Percentiles rank a stretch among this genome's conserved stretches.
Evolutionary conservation across 2,113 vertebrate genomes (phyloP).

Genomic region (Porphyrio hochstetteri): DNA sequence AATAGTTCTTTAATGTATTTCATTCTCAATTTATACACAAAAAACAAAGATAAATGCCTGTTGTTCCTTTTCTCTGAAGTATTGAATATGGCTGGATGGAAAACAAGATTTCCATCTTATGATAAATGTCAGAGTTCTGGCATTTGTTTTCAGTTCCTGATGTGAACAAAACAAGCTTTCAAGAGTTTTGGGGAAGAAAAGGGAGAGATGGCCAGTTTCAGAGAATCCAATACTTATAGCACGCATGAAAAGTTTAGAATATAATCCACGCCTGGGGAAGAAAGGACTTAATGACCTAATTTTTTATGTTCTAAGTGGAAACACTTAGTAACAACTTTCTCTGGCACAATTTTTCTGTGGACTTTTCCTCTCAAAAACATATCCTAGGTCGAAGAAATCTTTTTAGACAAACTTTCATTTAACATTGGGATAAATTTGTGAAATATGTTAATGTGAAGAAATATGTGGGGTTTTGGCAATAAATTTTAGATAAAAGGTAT

Average conservation of each 20-base stretch:
- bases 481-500: neutral
- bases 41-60: conserved; percentile 20
- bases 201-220: neutral
- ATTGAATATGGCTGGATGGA: neutral
- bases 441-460: neutral
- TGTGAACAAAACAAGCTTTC: conserved; percentile 25
- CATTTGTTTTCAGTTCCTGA: neutral
- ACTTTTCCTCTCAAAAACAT: neutral
- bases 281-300: neutral
- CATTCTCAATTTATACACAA: conserved; percentile 8
- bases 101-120: conserved; percentile 21
- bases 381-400: neutral
- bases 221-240: neutral
- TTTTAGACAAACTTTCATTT: neutral
- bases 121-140: conserved; percentile 36
- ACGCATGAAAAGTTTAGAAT: neutral
- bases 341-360: neutral
- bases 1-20: neutral
- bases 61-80: neutral
- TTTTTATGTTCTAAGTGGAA: neutral
- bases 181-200: neutral
- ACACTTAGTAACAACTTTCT: neutral
- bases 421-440: neutral
- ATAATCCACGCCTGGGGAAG: neutral
- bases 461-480: neutral